phyloP scores from a whole-genome alignment of 2,888 invertebrate genomes.

The Pseudococcus longispinus region DNA sequence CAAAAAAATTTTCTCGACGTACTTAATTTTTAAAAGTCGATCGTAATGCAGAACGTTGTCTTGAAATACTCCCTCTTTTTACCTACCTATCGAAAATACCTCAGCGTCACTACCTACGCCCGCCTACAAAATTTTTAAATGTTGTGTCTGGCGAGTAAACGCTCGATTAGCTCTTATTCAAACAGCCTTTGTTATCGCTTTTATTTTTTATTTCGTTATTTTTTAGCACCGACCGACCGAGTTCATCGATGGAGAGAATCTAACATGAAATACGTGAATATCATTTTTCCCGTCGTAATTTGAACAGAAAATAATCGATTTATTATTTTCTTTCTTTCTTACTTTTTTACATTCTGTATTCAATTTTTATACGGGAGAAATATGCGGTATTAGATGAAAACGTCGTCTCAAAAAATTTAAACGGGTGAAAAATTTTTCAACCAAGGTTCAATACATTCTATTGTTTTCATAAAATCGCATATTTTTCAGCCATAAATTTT shows the following conservation, averaged over 20 bases:
- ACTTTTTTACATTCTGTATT: too few species aligned
- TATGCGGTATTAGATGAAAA: too few species aligned
- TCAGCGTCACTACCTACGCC: neutral
- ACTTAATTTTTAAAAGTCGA: neutral
- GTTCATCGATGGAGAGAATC: neutral
- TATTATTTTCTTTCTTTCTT: neutral
- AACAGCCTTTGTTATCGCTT: neutral
- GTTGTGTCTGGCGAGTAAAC: neutral
- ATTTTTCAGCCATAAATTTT: too few species aligned
- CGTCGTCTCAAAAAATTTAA: too few species aligned
- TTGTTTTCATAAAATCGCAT: neutral
- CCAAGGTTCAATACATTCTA: neutral
- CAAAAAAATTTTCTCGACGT: neutral
- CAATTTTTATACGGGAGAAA: neutral
- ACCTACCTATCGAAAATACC: neutral
- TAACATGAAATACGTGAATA: neutral
- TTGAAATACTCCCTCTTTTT: neutral
- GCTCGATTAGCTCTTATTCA: conserved; percentile 5
- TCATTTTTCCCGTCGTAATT: neutral
- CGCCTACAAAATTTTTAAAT: neutral
- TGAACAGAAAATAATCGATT: neutral
- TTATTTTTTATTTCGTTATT: neutral
- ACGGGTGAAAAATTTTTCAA: too few species aligned
- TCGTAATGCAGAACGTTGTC: neutral
- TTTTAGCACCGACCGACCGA: neutral